phyloP scores from a whole-genome alignment of 2,113 vertebrate species.

The Cyprinodon tularosa region DNA sequence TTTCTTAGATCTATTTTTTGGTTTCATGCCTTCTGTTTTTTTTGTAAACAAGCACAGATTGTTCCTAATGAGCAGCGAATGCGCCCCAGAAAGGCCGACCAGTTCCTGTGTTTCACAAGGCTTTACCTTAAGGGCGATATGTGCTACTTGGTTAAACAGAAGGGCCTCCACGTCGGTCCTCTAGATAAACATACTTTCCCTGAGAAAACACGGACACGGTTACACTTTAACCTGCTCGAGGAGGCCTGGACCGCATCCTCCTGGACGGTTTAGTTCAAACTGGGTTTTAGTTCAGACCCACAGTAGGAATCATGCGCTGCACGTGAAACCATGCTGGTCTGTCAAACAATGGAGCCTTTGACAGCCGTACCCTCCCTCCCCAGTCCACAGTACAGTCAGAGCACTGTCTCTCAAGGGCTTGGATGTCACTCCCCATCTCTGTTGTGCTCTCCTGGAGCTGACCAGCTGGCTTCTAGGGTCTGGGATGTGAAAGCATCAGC shows the following conservation, averaged over 20 bases:
- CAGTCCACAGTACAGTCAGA: constrained; percentile 69
- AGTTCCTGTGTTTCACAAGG: constrained; percentile 66
- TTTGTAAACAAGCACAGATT: constrained; percentile 60
- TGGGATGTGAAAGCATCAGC: constrained; percentile 57
- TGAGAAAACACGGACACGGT: constrained; percentile 81
- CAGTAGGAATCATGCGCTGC: constrained; percentile 72
- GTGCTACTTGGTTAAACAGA: constrained; percentile 81
- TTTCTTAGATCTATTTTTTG: constrained; percentile 16
- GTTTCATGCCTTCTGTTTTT: constrained; percentile 16
- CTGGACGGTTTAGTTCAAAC: constrained; percentile 64
- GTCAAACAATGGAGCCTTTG: constrained; percentile 79
- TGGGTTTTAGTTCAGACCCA: constrained; percentile 66
- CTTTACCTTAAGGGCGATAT: constrained; percentile 76
- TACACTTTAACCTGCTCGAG: constrained; percentile 79
- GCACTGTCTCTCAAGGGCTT: constrained; percentile 75
- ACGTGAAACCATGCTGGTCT: constrained; percentile 73
- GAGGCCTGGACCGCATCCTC: constrained; percentile 69
- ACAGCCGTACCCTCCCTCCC: constrained; percentile 58
- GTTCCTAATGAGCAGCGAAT: constrained; percentile 48
- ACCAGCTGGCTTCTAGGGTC: constrained; percentile 71
- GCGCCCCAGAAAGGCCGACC: constrained; percentile 54
- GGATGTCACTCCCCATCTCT: constrained; percentile 76
- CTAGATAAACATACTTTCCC: constrained; percentile 81
- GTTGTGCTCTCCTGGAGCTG: constrained; percentile 71
- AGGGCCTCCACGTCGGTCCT: constrained; percentile 78